These are phyloP conservation scores for Microcebus tavaratra DNA, from an alignment of 2,113 vertebrate species.

Conservation along the genomic window DNA sequence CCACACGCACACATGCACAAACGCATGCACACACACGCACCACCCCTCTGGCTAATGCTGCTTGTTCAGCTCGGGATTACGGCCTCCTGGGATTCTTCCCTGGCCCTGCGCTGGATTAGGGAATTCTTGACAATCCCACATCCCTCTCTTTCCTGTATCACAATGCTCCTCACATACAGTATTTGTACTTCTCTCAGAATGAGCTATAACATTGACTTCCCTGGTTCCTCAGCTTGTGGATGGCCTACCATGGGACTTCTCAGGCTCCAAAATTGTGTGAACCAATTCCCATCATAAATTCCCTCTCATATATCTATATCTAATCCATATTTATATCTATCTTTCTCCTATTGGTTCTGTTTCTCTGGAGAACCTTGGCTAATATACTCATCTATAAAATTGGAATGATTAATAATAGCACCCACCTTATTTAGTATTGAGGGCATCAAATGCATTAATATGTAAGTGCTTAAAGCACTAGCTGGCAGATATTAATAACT, in stretches of 20 bases:
- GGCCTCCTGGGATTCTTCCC: not conserved
- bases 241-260: not conserved
- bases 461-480: not conserved
- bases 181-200: no score
- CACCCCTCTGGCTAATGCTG: not conserved
- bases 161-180: not conserved
- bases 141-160: not conserved
- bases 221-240: not conserved
- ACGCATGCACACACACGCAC: not conserved
- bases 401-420: not conserved
- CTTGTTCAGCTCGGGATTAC: not conserved
- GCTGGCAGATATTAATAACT: not conserved
- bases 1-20: not conserved
- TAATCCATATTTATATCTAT: not conserved
- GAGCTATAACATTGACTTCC: not conserved
- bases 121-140: not conserved
- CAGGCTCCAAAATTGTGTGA: not conserved
- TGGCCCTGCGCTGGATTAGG: not conserved
- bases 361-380: not conserved
- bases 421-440: not conserved
- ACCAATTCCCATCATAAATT: not conserved
- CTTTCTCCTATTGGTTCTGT: not conserved
- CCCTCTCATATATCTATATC: not conserved
- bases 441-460: not conserved
- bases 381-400: not conserved